Conservation (phyloP, 2,797 vertebrate species). For the Peromyscus attwateri region DNA sequence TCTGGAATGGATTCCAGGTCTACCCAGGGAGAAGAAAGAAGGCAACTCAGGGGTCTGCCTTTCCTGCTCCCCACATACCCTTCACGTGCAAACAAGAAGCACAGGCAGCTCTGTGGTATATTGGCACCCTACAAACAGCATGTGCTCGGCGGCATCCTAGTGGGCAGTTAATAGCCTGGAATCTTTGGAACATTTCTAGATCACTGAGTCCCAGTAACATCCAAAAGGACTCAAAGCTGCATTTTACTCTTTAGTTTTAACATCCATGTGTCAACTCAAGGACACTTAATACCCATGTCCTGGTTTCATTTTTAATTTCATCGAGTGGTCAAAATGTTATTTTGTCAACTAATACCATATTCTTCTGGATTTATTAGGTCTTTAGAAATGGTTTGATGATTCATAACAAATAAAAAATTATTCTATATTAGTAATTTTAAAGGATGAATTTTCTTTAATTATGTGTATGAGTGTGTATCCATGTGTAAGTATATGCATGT, state of each 20-base stretch:
- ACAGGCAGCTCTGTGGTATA: background rate
- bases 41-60: background rate
- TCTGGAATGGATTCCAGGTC: slow-evolving; percentile 8
- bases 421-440: background rate
- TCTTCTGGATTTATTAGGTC: slow-evolving; percentile 22
- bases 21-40: slow-evolving; percentile 9
- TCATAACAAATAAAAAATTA: background rate
- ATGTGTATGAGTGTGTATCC: background rate
- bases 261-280: background rate
- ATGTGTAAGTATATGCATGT: background rate
- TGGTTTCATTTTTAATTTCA: slow-evolving; percentile 23
- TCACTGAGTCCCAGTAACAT: background rate
- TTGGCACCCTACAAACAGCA: background rate
- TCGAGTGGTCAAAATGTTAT: slow-evolving; percentile 44
- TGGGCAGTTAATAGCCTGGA: background rate
- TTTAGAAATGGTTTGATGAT: slow-evolving; percentile 5
- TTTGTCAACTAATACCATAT: slow-evolving; percentile 34
- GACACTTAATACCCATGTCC: slow-evolving; percentile 10
- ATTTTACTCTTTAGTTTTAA: slow-evolving; percentile 34
- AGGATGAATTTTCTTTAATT: background rate
- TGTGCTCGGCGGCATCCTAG: background rate
- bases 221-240: background rate
- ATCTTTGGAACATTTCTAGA: background rate
- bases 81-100: background rate
- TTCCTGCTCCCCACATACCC: background rate